phyloP scores from a whole-genome alignment of 2,888 invertebrate species.

The Hirtodrosophila duncani region DNA sequence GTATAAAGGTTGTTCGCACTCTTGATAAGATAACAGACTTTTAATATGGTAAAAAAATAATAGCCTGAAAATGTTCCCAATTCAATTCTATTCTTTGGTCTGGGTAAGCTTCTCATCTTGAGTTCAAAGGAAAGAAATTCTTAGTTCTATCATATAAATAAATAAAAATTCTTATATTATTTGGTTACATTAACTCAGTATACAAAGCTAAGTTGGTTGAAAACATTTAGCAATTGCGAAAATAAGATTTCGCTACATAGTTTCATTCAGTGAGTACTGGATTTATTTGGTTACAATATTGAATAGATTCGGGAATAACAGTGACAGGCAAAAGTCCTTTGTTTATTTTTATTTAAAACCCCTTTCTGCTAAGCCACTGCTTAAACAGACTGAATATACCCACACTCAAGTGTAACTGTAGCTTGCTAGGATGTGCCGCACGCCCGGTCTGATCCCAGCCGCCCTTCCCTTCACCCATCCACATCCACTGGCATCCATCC shows the following conservation, averaged over 20 bases:
- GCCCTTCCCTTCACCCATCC: constrained; percentile 6
- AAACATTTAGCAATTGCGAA: not conserved
- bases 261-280: not conserved
- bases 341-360: not conserved
- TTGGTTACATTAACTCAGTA: too few species aligned
- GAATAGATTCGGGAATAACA: constrained; percentile 29
- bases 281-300: constrained; percentile 6
- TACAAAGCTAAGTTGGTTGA: too few species aligned
- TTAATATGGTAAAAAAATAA: too few species aligned
- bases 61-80: too few species aligned
- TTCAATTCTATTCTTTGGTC: too few species aligned
- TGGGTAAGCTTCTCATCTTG: too few species aligned
- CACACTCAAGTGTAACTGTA: constrained; percentile 41
- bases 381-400: constrained; percentile 8
- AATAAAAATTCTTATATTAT: too few species aligned
- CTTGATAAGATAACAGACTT: too few species aligned
- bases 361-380: constrained; percentile 17
- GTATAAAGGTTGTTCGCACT: too few species aligned
- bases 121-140: too few species aligned
- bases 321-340: constrained; percentile 35
- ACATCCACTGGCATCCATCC: too few species aligned
- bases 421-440: constrained; percentile 1
- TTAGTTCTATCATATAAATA: too few species aligned
- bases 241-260: not conserved
- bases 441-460: constrained; percentile 1